Conservation (phyloP, 2,888 invertebrate genomes). For the Patella ulyssiponensis region DNA sequence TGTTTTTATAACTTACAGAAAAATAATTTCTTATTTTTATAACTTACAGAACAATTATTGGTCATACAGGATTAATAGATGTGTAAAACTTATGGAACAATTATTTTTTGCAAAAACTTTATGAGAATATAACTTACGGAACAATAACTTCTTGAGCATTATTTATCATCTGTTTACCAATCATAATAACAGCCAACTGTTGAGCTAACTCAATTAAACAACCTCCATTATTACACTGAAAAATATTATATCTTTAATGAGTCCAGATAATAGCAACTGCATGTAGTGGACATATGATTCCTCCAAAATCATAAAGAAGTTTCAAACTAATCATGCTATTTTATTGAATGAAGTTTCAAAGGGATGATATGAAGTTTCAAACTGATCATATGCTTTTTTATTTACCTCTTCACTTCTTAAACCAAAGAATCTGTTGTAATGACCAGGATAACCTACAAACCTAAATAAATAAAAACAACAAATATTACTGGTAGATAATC, state of each 20-base stretch:
- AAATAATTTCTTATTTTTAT: too few relatives aligned
- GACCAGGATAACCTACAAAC: constrained; percentile 75
- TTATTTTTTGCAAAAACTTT: too few relatives aligned
- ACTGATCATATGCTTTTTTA: neutral
- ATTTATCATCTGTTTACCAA: constrained; percentile 77
- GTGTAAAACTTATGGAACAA: too few relatives aligned
- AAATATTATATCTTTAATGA: constrained; percentile 12
- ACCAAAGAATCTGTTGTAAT: constrained; percentile 75
- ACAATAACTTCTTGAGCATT: constrained; percentile 76
- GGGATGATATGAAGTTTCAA: too few relatives aligned
- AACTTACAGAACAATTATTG: too few relatives aligned
- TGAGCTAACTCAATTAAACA: constrained; percentile 76
- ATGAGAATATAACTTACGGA: constrained; percentile 71
- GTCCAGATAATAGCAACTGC: neutral
- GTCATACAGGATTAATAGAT: too few relatives aligned
- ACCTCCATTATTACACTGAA: constrained; percentile 76
- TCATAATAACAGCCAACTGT: constrained; percentile 77
- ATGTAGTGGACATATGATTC: neutral
- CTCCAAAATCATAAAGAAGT: neutral
- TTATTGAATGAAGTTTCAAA: constrained; percentile 43
- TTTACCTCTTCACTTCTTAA: constrained; percentile 75
- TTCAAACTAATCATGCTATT: neutral
- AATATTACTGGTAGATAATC: too few relatives aligned
- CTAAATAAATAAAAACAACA: constrained; percentile 47
- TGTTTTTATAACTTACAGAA: too few relatives aligned